A percentile compares a stretch with the other conserved stretches of the same genome.
Conservation (phyloP, 1,140 invertebrate species). For the Drosophila albomicans region DNA sequence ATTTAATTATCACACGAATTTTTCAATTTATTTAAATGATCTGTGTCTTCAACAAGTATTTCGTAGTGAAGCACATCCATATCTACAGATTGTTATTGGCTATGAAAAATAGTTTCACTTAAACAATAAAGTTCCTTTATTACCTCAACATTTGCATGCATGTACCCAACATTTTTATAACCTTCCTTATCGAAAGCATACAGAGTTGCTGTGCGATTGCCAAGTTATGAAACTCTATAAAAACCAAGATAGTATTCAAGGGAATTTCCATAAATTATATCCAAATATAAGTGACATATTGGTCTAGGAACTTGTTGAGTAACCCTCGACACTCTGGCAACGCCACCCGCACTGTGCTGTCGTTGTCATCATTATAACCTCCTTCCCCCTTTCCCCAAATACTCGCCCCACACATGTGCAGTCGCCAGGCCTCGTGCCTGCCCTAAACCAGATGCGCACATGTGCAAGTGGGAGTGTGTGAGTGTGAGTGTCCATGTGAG, state of each 20-base stretch:
- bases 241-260: neutral
- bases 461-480: slow-evolving; percentile 27
- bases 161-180: neutral
- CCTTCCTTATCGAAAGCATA: slow-evolving; percentile 27
- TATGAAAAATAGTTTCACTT: neutral
- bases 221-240: neutral
- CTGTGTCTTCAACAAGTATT: neutral
- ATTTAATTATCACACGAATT: too few species aligned
- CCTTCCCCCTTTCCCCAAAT: slow-evolving; percentile 25
- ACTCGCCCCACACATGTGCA: slow-evolving; percentile 48
- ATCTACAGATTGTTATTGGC: too few species aligned
- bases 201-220: slow-evolving; percentile 1
- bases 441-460: slow-evolving; percentile 78
- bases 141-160: slow-evolving; percentile 9
- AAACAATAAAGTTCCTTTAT: neutral
- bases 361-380: slow-evolving; percentile 59
- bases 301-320: slow-evolving; percentile 32
- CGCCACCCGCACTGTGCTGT: slow-evolving; percentile 53
- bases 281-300: too few species aligned
- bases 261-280: neutral
- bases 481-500: slow-evolving; percentile 13
- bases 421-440: slow-evolving; percentile 21
- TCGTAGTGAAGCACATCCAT: neutral
- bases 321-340: slow-evolving; percentile 27
- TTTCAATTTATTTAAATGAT: too few species aligned